Conservation (phyloP, 2,113 vertebrate species). For the Lampris incognitus region DNA sequence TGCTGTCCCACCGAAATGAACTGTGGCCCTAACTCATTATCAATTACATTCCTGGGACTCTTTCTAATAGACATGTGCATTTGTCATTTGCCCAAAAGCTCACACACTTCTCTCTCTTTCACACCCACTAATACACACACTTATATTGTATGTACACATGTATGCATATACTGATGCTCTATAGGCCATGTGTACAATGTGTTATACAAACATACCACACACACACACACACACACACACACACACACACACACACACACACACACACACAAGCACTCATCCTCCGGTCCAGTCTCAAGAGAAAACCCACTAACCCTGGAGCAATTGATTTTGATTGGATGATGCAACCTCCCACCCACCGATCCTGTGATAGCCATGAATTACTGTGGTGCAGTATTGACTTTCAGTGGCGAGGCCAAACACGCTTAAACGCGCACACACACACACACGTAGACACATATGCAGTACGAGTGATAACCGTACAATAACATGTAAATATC, state of each 20-base stretch:
- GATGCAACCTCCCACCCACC: slow-evolving; percentile 27
- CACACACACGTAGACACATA: not conserved
- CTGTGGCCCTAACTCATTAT: slow-evolving; percentile 23
- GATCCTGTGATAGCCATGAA: slow-evolving; percentile 30
- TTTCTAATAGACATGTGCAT: too few species aligned
- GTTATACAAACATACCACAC: not conserved
- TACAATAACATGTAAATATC: not conserved
- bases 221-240: not conserved
- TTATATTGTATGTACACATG: too few species aligned
- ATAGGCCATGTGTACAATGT: too few species aligned
- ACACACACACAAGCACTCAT: not conserved
- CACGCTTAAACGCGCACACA: not conserved
- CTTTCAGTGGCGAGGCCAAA: slow-evolving; percentile 21
- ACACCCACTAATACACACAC: not conserved
- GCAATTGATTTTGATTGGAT: slow-evolving; percentile 35
- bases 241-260: not conserved
- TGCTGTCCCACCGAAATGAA: slow-evolving; percentile 7
- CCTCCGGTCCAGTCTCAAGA: not conserved
- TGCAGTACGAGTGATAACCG: not conserved
- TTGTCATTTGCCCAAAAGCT: too few species aligned
- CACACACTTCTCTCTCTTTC: not conserved
- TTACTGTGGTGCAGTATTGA: slow-evolving; percentile 47
- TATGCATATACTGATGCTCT: too few species aligned
- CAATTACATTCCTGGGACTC: not conserved
- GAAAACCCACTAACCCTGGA: not conserved